Conservation (phyloP, 2,888 invertebrate genomes). For the Xestia ashworthii region DNA sequence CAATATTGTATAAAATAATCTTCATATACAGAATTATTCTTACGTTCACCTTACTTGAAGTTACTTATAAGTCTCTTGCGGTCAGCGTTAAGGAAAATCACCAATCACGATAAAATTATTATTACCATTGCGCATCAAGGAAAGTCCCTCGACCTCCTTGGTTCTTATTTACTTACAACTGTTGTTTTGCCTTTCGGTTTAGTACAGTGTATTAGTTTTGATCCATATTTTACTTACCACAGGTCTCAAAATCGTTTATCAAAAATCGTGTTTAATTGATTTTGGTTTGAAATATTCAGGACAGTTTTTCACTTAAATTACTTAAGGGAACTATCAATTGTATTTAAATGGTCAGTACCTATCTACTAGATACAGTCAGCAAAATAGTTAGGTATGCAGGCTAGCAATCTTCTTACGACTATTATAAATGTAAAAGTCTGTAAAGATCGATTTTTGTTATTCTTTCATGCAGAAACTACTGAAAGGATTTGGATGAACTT, state of each 20-base stretch:
- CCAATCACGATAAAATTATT: constrained; percentile 39
- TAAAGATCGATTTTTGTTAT: too few relatives aligned
- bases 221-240: not conserved
- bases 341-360: too few relatives aligned
- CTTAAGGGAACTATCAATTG: too few relatives aligned
- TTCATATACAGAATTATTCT: not conserved
- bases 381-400: too few relatives aligned
- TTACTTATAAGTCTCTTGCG: constrained; percentile 38
- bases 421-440: too few relatives aligned
- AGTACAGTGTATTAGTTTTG: not conserved
- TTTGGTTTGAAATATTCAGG: not conserved
- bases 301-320: not conserved
- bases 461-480: too few relatives aligned
- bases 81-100: constrained; percentile 58
- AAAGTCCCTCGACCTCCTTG: constrained; percentile 53
- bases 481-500: too few relatives aligned
- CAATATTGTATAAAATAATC: not conserved
- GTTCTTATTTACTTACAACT: constrained; percentile 19
- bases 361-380: not conserved
- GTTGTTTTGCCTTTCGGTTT: constrained; percentile 12
- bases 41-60: constrained; percentile 11
- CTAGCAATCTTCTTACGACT: too few relatives aligned
- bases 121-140: constrained; percentile 58
- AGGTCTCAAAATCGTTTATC: not conserved
- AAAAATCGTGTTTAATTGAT: not conserved